Base-by-base conservation (phyloP, 2,797 vertebrate genomes). In the Gymnopithys bicolor region DNA sequence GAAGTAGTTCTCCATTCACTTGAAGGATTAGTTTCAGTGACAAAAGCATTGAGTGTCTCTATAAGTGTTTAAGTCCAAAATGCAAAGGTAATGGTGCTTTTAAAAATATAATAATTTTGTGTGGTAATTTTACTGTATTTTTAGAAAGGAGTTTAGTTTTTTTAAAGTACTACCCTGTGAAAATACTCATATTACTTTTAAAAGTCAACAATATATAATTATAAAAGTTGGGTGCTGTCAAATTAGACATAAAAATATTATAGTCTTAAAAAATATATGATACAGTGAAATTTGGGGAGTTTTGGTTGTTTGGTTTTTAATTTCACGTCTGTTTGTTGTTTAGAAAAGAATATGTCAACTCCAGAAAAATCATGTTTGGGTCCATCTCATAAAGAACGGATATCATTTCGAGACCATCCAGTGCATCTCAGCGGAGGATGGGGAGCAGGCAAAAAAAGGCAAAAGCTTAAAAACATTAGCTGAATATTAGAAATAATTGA, bases 401-500 rank as follows among this genome's bases (percentile, higher is more conserved):
- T 99, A 91, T 99, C 99, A n/a, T 98, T 98, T 97, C 97, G 98
- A 89, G 98, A 99, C 96, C 97, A 98, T 95, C 98, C 98, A 5
- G 96, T 98, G 30, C 98, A 97, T 80, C 94, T 98, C 96, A 99
- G 99, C 5, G 94, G 98, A 85, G 99, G 99, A 97, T 99, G 99
- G 99, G 99, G 99, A 94, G 97, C 98, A 83, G 99, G 99, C 88
- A 99, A 98, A 98, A 98, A 98, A 98, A 98, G 94, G 93, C 75
- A 78, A 98, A 97, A 97, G 71, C 82, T 66, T 94, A 88, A 95
- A 98, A 98, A 97, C 98, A 97, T 94, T 94, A 96, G 83, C 90
- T 95, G 93, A 91, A 69, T 91, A 49, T 68, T 78, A 18, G 49
- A 77, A 30, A 74, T 70, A 70, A 69, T 69, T 52, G 69, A 48